Base-by-base conservation (phyloP, 2,888 invertebrate genomes). In the Teleogryllus oceanicus region DNA sequence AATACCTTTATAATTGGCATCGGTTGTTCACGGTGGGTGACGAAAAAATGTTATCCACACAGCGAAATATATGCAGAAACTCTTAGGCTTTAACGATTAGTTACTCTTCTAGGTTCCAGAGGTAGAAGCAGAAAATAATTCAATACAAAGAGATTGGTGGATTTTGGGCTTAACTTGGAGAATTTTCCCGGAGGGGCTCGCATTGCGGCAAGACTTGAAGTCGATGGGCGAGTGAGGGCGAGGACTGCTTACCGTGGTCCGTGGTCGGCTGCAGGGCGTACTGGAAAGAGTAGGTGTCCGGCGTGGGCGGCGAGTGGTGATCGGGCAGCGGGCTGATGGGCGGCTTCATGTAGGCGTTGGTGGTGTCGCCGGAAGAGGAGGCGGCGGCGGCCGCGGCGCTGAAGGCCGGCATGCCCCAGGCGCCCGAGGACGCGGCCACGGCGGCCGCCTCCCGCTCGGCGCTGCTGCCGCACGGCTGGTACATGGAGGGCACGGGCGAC, bases 261-360 rank as follows among this genome's bases (percentile, higher is more conserved):
- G 86, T 79, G n/a, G 85, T 84, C 37, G 85, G 84, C 24, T 85
- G 84, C 78, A 85, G 79, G 50, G 85, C 85, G 83, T 88, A 88
- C 81, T 87, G 83, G 80, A 83, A 87, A 82, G 86, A 87, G 82
- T 84, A 87, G 18, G 85, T 84, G 79, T 87, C 86, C 24, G 80
- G 24, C 49, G 80, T 76, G 4, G 81, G 86, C 75, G 87, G 86
- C 24, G 87, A 75, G 20, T 86, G 85, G 80, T 85, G 85, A 24
- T 86, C 85, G 62, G 85, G 85, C 82, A 87, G 85, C 12, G 88
- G 88, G 83, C 88, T 88, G 77, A 87, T 82, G 13, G 82, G 80
- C 11, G 80, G 51, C 80, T 81, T 83, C 82, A 81, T 81, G 80
- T 81, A 82, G 74, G 79, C 79, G 78, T 79, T 82, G 62, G 74